Base-by-base conservation (phyloP, 1,140 invertebrate species). In the Amphibalanus amphitrite region DNA sequence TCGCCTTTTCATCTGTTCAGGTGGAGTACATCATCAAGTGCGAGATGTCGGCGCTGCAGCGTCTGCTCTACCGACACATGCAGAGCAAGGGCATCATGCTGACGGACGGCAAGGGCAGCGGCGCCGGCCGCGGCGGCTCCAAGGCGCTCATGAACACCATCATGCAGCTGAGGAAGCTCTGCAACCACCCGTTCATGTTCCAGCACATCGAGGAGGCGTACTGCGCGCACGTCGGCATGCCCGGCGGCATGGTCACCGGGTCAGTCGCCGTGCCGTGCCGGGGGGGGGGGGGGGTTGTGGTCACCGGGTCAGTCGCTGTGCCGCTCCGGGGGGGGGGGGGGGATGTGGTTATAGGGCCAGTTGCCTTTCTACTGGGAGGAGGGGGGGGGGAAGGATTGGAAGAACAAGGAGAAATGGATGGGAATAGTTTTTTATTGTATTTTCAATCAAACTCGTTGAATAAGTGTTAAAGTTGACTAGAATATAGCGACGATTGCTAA, bases 141-240 rank as follows among this genome's bases (percentile, higher is more conserved):
- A 96, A 96, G 81, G 92, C 95, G 8, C 83, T 99, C n/a, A 98
- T 98, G 95, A 99, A 99, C 80, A 98, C 95, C 0, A 97, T 99
- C 77, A 96, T 99, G 75, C 97, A 99, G 80, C 81, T 99, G 74
- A 84, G 96, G 70, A 99, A 99, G 82, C 86, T 99, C 40, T 98
- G 96, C 81, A 99, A 99, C 83, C 97, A 99, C 85, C 97, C 97
- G 3, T 99, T 98, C 82, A 97, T 99, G 91, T 99, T 98, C 83
- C 91, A 92, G 82, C 91, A 93, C 77, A 97, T 99, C 76, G 97
- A 99, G 82, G 94, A 98, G 80, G 96, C 95, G 78, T 93, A 96
- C 82, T 92, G 91, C 78, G 92, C 95, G 77, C 92, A 96, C 77
- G 83, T 91, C 71, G 91, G 90, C 15, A 73, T 77, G 67, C 74